phyloP scores from a whole-genome alignment of 2,888 invertebrate species.

The Chrysodeixis includens region DNA sequence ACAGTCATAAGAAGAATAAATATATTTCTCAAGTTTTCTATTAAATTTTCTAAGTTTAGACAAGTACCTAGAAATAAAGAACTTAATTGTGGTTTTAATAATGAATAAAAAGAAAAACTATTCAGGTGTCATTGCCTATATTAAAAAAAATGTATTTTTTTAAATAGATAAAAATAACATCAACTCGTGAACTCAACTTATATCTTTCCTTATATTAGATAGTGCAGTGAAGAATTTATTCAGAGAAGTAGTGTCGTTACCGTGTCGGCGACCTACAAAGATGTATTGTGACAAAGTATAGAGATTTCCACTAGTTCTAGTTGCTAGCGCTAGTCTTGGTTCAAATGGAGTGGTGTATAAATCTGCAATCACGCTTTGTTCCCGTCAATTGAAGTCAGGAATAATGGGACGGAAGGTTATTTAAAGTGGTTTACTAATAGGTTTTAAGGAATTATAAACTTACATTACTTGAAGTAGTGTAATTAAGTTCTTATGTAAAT shows the following conservation, averaged over 20 bases:
- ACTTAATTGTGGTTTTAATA: too few species aligned
- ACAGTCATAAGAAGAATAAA: too few species aligned
- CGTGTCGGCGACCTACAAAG: not conserved
- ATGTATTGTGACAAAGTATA: conserved; percentile 7
- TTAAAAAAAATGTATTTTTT: too few species aligned
- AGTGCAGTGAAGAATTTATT: not conserved
- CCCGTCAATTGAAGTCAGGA: not conserved
- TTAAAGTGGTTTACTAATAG: too few species aligned
- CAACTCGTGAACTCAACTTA: not conserved
- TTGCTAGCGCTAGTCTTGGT: not conserved
- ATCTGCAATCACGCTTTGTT: conserved; percentile 9
- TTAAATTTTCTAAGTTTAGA: too few species aligned
- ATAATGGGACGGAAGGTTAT: not conserved
- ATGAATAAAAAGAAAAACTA: too few species aligned
- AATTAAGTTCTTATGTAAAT: too few species aligned
- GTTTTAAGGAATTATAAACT: too few species aligned
- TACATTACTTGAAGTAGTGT: not conserved
- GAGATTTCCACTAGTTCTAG: conserved; percentile 5
- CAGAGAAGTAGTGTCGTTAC: conserved; percentile 7
- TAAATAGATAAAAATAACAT: too few species aligned
- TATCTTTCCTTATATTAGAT: not conserved
- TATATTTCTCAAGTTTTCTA: too few species aligned
- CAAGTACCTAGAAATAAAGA: too few species aligned
- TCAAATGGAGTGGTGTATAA: conserved; percentile 9
- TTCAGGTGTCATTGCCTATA: too few species aligned